These are phyloP conservation scores for Taphrorychus bicolor DNA, from an alignment of 2,888 invertebrate species.

Conservation along the genomic window DNA sequence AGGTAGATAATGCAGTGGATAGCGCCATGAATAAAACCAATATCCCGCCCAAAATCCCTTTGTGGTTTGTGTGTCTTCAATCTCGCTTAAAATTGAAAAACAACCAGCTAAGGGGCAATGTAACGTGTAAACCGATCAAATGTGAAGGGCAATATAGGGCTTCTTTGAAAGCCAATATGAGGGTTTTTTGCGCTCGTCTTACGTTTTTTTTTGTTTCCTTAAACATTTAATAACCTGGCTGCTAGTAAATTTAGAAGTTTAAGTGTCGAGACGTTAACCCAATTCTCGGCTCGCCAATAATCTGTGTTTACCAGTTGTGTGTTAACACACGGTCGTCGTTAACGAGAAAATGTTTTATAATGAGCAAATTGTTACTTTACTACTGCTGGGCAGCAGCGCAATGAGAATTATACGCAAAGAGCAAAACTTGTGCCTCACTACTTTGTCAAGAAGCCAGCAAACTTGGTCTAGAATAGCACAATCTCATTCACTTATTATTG, in stretches of 20 bases:
- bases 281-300: too few relatives aligned
- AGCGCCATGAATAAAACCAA: slow-evolving; percentile 10
- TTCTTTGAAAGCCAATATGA: not conserved
- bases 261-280: not conserved
- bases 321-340: not conserved
- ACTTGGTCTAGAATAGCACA: too few relatives aligned
- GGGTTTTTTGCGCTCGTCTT: not conserved
- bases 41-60: slow-evolving; percentile 18
- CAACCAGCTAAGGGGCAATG: slow-evolving; percentile 2
- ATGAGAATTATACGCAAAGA: too few relatives aligned
- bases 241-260: not conserved
- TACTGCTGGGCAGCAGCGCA: too few relatives aligned
- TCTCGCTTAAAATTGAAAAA: slow-evolving; percentile 24
- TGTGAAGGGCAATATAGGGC: not conserved
- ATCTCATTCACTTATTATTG: too few relatives aligned
- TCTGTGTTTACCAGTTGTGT: too few relatives aligned
- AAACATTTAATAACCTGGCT: not conserved
- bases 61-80: slow-evolving; percentile 18
- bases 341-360: not conserved
- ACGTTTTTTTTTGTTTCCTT: not conserved
- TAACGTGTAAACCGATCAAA: not conserved
- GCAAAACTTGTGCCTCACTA: too few relatives aligned
- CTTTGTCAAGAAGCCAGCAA: too few relatives aligned
- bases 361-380: too few relatives aligned
- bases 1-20: not conserved